phyloP scores from a whole-genome alignment of 2,888 invertebrate genomes.

The Fabriciana adippe region DNA sequence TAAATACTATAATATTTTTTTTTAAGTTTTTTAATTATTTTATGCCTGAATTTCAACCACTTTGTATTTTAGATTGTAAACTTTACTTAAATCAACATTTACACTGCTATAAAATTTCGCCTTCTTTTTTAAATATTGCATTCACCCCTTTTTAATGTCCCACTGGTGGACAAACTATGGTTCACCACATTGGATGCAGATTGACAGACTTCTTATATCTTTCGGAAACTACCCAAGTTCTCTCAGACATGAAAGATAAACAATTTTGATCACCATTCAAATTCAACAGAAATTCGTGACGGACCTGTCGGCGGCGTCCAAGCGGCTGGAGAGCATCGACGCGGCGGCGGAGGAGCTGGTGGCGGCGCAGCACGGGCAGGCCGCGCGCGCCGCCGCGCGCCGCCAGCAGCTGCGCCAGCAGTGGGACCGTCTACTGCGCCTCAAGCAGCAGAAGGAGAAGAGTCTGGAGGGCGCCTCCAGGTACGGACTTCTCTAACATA shows the following conservation, averaged over 20 bases:
- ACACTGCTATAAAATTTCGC: no score
- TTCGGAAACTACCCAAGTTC: no score
- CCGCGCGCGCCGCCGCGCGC: constrained; percentile 81
- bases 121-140: no score
- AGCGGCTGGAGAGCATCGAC: constrained; percentile 94
- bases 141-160: no score
- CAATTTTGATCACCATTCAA: neutral
- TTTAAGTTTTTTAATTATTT: no score
- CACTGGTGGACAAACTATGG: no score
- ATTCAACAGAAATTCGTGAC: constrained; percentile 91
- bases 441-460: constrained; percentile 95
- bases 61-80: no score
- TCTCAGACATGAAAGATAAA: neutral
- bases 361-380: constrained; percentile 92
- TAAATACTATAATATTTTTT: no score
- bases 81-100: no score
- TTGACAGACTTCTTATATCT: no score
- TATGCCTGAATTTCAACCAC: no score
- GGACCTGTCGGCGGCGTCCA: constrained; percentile 96
- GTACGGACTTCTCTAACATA: constrained; percentile 52
- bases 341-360: constrained; percentile 93
- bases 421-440: constrained; percentile 93
- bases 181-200: no score
- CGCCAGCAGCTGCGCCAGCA: constrained; percentile 93
- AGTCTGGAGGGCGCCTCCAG: constrained; percentile 95